These are phyloP conservation scores for Dorcus parallelipipedus DNA, from an alignment of 2,888 invertebrate genomes.

Conservation along the genomic window DNA sequence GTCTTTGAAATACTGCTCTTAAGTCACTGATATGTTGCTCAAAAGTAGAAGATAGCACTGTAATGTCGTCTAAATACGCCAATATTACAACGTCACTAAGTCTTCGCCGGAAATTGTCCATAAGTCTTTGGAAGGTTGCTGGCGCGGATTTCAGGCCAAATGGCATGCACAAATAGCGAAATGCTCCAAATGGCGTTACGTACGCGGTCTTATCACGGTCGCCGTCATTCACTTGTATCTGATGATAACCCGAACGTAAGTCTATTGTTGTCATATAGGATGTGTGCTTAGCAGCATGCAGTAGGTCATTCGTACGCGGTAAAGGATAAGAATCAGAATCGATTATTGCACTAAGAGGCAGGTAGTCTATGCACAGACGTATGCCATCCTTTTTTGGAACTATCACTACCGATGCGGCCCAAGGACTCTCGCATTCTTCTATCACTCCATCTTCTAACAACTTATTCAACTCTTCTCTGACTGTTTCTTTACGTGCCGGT, in stretches of 20 bases:
- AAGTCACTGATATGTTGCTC: slow-evolving; percentile 27
- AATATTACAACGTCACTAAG: slow-evolving; percentile 23
- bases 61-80: slow-evolving; percentile 31
- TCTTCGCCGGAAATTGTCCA: slow-evolving; percentile 25
- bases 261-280: too few species aligned
- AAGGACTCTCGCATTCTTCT: too few species aligned
- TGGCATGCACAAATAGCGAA: slow-evolving; percentile 24
- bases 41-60: slow-evolving; percentile 24
- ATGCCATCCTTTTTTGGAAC: too few species aligned
- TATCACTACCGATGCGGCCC: too few species aligned
- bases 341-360: too few species aligned
- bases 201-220: slow-evolving; percentile 33
- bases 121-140: slow-evolving; percentile 27
- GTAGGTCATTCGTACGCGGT: too few species aligned
- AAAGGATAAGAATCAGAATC: too few species aligned
- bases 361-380: too few species aligned
- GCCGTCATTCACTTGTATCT: slow-evolving; percentile 35
- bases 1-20: slow-evolving; percentile 17
- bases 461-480: too few species aligned
- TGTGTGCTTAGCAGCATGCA: too few species aligned
- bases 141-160: slow-evolving; percentile 30
- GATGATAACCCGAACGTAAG: slow-evolving; percentile 25
- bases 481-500: too few species aligned
- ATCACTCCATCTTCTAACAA: too few species aligned
- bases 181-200: slow-evolving; percentile 34